Base-by-base conservation (phyloP, 2,888 invertebrate genomes). In the Mylabris sibirica region DNA sequence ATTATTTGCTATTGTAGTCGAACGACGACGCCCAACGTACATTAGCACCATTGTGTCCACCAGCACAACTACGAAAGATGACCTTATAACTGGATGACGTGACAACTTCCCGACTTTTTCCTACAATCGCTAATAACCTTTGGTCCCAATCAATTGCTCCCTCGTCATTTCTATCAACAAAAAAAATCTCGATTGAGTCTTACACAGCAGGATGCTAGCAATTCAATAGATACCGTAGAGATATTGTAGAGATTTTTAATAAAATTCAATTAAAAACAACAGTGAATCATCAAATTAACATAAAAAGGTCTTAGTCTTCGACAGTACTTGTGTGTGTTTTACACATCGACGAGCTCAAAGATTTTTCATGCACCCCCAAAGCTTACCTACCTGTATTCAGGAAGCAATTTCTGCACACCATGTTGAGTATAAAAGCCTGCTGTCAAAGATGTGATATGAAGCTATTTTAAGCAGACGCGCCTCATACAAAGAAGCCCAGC, bases 1-100 rank as follows among this genome's bases (percentile, higher is more conserved):
- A 80, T 80, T 80, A 80, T 80, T 77, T 75, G 75, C 78, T 74
- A 80, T 80, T 80, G 80, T 80, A 75, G 74, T 68, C 64, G 69
- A 74, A 74, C 76, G 74, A 74, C 76, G 74, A 75, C 76, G 76
- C 76, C 76, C 76, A 72, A 73, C 71, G 73, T 73, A 75, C 79
- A 80, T 80, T 80, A 80, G 79, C 77, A 68, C 79, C 78, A 80
- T 80, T 80, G 80, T 80, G 72, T 67, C 60, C 49, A 24, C 38
- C 22, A 38, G 26, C 60, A 34, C 30, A 34, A n/a, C n/a, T n/a
- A n/a, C n/a, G 12, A 14, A 30, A 38, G 20, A 73, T 74, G 73
- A 74, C 74, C 73, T 74, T 74, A 69, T 22, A 70, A n/a, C n/a
- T n/a, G n/a, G 72, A 73, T 70, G 74, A 74, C 74, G 73, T 72